Evolutionary conservation across 2,113 vertebrate genomes (phyloP).

Genomic region (Poecilia latipinna): DNA sequence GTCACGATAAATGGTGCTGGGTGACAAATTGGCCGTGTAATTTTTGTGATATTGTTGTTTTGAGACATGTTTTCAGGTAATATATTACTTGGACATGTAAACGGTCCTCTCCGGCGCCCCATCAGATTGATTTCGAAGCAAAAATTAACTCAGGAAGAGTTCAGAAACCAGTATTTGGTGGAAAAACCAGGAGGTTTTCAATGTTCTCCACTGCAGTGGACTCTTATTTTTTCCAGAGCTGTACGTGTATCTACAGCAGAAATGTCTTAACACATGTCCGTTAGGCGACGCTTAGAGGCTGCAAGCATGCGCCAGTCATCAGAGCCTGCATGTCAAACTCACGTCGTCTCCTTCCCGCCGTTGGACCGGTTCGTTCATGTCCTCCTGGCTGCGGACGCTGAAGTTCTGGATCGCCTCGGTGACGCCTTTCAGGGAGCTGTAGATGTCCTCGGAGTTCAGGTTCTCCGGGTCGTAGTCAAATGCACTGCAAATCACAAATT

Average conservation of each 20-base stretch:
- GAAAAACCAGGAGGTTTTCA: too few species aligned
- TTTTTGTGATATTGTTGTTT: too few species aligned
- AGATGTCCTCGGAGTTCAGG: slow-evolving; percentile 99
- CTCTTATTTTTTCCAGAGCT: too few species aligned
- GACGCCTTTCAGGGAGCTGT: slow-evolving; percentile 94
- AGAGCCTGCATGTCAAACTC: slow-evolving; percentile 11
- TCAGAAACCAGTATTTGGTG: too few species aligned
- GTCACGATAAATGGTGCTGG: too few species aligned
- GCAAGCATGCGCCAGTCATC: background rate
- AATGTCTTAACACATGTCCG: background rate
- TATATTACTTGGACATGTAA: too few species aligned
- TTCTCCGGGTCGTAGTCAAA: slow-evolving; percentile 98
- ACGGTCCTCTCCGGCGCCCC: too few species aligned
- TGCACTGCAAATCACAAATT: slow-evolving; percentile 78
- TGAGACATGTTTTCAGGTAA: too few species aligned
- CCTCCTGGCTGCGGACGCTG: slow-evolving; percentile 95
- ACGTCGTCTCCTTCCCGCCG: slow-evolving; percentile 80
- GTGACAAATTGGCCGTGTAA: too few species aligned
- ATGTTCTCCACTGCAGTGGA: too few species aligned
- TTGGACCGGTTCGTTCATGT: slow-evolving; percentile 92
- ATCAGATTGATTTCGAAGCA: too few species aligned
- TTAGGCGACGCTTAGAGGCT: background rate
- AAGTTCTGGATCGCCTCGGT: slow-evolving; percentile 98
- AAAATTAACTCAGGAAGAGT: too few species aligned
- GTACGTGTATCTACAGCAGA: background rate